A percentile compares a stretch with the other conserved stretches of the same genome.
Evolutionary conservation across 2,113 vertebrate species (phyloP).

Genomic region (Elanus axillaris): DNA sequence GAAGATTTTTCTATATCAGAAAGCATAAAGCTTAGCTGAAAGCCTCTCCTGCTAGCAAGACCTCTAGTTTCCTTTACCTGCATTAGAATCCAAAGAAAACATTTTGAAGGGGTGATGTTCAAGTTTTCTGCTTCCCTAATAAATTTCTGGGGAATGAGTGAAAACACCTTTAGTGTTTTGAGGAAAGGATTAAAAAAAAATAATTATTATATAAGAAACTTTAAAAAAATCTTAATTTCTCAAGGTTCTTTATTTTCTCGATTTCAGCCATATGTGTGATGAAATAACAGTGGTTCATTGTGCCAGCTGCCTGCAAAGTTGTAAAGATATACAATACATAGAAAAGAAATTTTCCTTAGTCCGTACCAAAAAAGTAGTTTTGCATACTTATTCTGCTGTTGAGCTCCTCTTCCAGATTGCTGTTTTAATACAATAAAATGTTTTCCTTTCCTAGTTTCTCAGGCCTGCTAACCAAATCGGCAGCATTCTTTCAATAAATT

Average conservation of each 20-base stretch:
- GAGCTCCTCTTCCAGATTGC: background rate
- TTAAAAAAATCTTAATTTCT: rapidly evolving
- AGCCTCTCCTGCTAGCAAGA: background rate
- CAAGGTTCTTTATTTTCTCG: background rate
- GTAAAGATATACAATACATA: background rate
- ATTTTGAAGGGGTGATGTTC: background rate
- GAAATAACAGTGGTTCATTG: background rate
- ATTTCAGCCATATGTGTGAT: background rate
- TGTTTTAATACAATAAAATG: background rate
- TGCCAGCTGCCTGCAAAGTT: background rate
- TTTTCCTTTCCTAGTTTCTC: background rate
- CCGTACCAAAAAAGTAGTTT: background rate
- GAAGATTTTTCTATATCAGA: background rate
- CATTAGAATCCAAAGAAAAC: background rate
- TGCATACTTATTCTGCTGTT: background rate
- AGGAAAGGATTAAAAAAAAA: background rate
- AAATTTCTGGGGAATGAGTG: background rate
- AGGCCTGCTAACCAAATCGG: background rate
- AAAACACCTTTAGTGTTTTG: background rate
- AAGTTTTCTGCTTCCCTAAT: background rate
- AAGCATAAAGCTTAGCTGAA: background rate
- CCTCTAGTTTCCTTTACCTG: background rate
- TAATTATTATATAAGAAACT: background rate
- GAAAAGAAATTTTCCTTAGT: background rate
- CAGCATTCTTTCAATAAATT: background rate